Evolutionary conservation across 2,888 invertebrate species (phyloP).

Genomic region (Mythimna pallens): DNA sequence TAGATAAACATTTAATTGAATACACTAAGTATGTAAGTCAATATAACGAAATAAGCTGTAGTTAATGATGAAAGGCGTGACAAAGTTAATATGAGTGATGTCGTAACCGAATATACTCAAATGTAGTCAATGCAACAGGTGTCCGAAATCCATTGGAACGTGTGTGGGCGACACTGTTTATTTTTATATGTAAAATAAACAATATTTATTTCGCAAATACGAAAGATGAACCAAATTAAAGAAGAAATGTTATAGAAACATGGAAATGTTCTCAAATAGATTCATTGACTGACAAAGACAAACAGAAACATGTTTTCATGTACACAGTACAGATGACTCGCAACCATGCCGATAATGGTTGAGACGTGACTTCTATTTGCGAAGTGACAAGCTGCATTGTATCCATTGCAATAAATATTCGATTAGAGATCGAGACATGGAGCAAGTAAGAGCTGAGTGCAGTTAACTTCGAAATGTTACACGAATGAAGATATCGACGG

Average conservation of each 20-base stretch:
- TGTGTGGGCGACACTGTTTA: constrained; percentile 63
- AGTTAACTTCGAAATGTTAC: constrained; percentile 33
- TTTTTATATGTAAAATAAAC: constrained; percentile 41
- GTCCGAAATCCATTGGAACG: constrained; percentile 58
- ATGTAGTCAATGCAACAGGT: constrained; percentile 67
- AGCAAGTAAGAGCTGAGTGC: constrained; percentile 30
- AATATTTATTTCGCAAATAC: constrained; percentile 33
- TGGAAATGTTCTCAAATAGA: constrained; percentile 50
- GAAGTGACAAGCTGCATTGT: constrained; percentile 59
- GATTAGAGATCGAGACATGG: constrained; percentile 58
- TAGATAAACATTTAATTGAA: constrained; percentile 6
- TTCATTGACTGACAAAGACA: constrained; percentile 63
- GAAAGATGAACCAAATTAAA: not conserved
- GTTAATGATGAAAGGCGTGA: constrained; percentile 30
- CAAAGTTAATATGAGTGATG: constrained; percentile 43
- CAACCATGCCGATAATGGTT: constrained; percentile 74
- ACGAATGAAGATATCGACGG: constrained; percentile 46
- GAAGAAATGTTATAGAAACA: constrained; percentile 13
- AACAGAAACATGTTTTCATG: constrained; percentile 65
- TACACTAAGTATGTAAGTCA: constrained; percentile 1
- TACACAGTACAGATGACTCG: constrained; percentile 65
- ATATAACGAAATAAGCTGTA: constrained; percentile 1
- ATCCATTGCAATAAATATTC: constrained; percentile 55
- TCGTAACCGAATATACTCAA: constrained; percentile 51
- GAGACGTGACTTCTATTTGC: constrained; percentile 78